These are phyloP conservation scores for Hololepta plana DNA, from an alignment of 2,888 invertebrate species.

Conservation along the genomic window DNA sequence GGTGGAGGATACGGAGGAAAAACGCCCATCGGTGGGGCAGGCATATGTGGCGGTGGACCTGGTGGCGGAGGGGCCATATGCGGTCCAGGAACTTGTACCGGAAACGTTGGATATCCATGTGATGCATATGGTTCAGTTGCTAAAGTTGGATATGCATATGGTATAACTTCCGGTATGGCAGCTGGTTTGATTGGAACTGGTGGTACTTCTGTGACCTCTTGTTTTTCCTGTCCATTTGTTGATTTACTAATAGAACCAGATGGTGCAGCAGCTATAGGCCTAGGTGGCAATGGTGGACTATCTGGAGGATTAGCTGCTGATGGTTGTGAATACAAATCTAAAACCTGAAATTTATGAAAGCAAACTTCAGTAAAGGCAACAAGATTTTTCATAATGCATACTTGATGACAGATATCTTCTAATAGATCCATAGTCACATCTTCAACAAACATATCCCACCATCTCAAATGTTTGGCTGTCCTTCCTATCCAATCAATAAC, in stretches of 20 bases:
- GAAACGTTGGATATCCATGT: constrained; percentile 12
- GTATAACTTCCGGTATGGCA: constrained; percentile 19
- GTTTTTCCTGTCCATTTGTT: constrained; percentile 35
- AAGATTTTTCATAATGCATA: constrained; percentile 18
- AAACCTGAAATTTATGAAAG: constrained; percentile 26
- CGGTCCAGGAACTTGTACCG: constrained; percentile 6
- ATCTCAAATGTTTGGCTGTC: constrained; percentile 54
- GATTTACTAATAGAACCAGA: constrained; percentile 17
- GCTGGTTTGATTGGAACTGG: constrained; percentile 14
- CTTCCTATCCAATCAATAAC: constrained; percentile 84
- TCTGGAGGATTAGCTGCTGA: constrained; percentile 41
- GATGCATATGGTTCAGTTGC: constrained; percentile 15
- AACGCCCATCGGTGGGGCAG: constrained; percentile 18
- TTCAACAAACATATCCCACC: constrained; percentile 99
- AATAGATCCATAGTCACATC: constrained; percentile 86
- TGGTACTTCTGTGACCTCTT: constrained; percentile 13
- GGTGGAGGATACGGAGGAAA: constrained; percentile 20
- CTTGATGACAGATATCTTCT: constrained; percentile 95
- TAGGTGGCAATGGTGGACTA: constrained; percentile 42
- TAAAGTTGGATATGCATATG: constrained; percentile 20
- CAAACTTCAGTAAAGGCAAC: constrained; percentile 16
- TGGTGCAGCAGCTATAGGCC: constrained; percentile 13
- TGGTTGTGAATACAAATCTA: constrained; percentile 79
- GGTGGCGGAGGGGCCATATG: constrained; percentile 15
- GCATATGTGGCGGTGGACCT: constrained; percentile 27